Conservation (phyloP, 2,888 invertebrate species). For the Strigamia maritima region DNA sequence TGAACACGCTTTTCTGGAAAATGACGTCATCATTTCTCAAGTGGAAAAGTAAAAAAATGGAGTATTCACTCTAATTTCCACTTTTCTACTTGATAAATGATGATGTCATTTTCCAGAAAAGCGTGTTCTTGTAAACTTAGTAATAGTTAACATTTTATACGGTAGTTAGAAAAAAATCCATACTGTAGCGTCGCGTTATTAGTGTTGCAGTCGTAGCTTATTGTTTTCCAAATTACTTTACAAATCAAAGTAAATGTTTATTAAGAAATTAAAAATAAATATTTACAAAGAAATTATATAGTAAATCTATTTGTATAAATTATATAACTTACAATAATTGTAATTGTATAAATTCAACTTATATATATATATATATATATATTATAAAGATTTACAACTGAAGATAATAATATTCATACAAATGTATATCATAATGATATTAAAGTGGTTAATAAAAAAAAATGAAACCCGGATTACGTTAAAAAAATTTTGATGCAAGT, state of each 20-base stretch:
- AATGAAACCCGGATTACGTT: background rate
- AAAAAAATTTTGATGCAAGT: background rate
- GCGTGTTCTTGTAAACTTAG: too few relatives aligned
- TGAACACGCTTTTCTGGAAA: too few relatives aligned
- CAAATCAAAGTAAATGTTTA: background rate
- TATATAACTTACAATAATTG: background rate
- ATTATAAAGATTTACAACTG: background rate
- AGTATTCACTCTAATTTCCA: too few relatives aligned
- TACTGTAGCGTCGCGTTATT: too few relatives aligned
- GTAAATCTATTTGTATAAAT: background rate
- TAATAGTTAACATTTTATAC: too few relatives aligned
- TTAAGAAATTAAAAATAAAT: background rate
- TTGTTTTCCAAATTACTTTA: background rate
- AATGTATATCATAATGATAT: background rate
- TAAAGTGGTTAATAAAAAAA: background rate
- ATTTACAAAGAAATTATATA: background rate
- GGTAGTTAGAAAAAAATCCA: too few relatives aligned
- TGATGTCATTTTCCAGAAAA: too few relatives aligned
- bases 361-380: background rate
- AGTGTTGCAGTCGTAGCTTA: background rate
- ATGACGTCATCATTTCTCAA: too few relatives aligned
- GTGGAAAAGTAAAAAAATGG: too few relatives aligned
- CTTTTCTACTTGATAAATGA: too few relatives aligned
- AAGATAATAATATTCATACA: background rate
- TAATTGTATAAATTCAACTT: background rate